These are phyloP conservation scores for Anoplopoma fimbria DNA, from an alignment of 2,113 vertebrate genomes.

Conservation along the genomic window DNA sequence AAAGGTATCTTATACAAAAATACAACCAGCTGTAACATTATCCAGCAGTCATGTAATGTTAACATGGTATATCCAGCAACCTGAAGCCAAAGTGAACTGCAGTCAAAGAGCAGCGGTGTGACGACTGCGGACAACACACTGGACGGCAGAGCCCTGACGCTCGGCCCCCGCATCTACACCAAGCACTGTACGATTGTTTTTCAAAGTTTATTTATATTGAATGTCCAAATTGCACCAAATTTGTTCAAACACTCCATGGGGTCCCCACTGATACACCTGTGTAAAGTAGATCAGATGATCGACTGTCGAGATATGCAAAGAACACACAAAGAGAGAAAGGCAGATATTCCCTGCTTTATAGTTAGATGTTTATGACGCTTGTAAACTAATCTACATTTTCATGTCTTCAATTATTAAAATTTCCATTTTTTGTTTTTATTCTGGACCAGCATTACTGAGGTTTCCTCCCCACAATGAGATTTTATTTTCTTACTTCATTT, in stretches of 20 bases:
- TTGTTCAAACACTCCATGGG: no score
- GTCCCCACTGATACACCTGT: neutral
- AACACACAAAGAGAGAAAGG: neutral
- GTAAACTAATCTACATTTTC: neutral
- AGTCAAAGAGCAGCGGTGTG: no score
- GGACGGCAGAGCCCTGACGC: no score
- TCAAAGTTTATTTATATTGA: no score
- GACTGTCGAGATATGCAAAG: neutral
- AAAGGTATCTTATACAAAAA: neutral
- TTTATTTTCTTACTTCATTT: slow-evolving; percentile 53
- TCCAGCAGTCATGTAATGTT: no score
- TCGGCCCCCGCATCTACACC: no score
- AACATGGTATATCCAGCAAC: no score
- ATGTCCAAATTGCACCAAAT: no score
- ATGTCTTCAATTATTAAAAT: neutral
- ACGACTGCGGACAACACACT: no score
- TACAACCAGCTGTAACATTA: neutral
- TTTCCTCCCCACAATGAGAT: slow-evolving; percentile 52
- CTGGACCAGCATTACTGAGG: neutral
- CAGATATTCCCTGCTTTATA: neutral
- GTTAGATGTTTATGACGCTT: neutral
- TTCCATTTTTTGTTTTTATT: no score
- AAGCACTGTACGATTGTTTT: no score
- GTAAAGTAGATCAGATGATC: neutral
- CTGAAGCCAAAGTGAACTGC: no score